Evolutionary conservation across 2,113 vertebrate genomes (phyloP), one percentile per base, ranked within the genome.

Genomic region (Syngnathus typhle): DNA sequence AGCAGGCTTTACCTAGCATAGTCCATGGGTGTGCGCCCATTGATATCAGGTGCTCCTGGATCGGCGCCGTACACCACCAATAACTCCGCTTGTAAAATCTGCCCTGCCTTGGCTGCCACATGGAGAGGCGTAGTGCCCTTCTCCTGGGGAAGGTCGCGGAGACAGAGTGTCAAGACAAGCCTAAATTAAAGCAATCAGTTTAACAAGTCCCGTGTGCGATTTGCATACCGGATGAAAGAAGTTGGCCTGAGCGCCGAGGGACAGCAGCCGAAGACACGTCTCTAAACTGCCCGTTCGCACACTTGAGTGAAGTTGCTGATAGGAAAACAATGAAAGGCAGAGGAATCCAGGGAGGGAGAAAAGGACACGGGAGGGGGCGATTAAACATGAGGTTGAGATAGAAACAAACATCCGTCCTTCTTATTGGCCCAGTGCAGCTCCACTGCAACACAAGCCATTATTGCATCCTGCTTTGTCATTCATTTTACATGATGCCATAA

Each of bases 201-300:
- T 8, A 71, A 62, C 27, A 64, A 44, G 55, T 71, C 36, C 12
- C 6, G 55, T 58, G 46, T 52, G 47, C 54, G 36, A 12, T 65
- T 59, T 69, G 51, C 89, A 92, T 78, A 95, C 95, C 84, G 96
- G 97, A 80, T 98, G 95, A 88, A 98, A 99, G 91, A 98, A 99
- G 92, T 98, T 98, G 88, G 97, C 95, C 84, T 98, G 96, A 43
- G 97, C 97, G 0, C 97, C 97, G 61, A 99, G 91, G 2, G 97
- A 98, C 65, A 99, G 91, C 74, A 99, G 91, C 69, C 97, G 93
- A 78, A 99, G 89, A 90, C 96, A 98, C 9, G 97, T 99, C 87
- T 99, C 97, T 90, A 98, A 88, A 89, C 97, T 99, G 74, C 96
- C 97, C 0, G 96, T 99, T 81, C 97, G 88, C 73, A 99, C 97